Evolutionary conservation across 2,888 invertebrate genomes (phyloP).

Genomic region (Margaritifera margaritifera): DNA sequence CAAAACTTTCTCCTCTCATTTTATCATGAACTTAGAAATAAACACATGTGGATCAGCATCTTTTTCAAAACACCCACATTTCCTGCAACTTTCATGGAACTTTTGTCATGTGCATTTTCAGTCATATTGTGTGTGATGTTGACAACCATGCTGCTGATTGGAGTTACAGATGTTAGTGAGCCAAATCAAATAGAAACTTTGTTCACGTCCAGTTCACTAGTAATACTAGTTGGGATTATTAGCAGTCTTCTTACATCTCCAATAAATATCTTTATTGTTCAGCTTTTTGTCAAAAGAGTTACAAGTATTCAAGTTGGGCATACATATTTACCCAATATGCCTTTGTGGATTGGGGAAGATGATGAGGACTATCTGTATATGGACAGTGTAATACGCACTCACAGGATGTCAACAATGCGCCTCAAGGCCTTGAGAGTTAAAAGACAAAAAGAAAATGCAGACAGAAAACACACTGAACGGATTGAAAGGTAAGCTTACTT

Average conservation of each 20-base stretch:
- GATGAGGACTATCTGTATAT: no score
- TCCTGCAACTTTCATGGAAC: conserved; percentile 49
- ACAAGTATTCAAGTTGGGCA: no score
- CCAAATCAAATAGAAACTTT: conserved; percentile 28
- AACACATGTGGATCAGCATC: conserved; percentile 66
- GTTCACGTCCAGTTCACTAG: conserved; percentile 20
- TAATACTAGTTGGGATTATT: conserved; percentile 45
- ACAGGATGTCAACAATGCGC: no score
- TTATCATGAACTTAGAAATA: conserved; percentile 44
- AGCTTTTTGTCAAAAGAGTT: conserved; percentile 28
- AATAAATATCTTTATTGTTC: conserved; percentile 38
- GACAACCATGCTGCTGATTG: conserved; percentile 61
- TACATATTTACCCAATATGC: no score
- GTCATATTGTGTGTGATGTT: conserved; percentile 58
- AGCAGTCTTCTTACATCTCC: conserved; percentile 45
- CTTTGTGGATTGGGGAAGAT: no score
- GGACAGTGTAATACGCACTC: no score
- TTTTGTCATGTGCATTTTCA: conserved; percentile 58
- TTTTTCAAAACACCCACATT: conserved; percentile 49
- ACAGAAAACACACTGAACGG: no score
- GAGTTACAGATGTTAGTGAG: conserved; percentile 42
- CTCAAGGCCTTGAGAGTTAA: no score
- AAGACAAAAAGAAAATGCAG: no score
- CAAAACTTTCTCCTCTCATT: conserved; percentile 32
- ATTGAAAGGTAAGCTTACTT: no score